Base-by-base conservation (phyloP, 1,140 invertebrate species). In the Danaus melanippus region DNA sequence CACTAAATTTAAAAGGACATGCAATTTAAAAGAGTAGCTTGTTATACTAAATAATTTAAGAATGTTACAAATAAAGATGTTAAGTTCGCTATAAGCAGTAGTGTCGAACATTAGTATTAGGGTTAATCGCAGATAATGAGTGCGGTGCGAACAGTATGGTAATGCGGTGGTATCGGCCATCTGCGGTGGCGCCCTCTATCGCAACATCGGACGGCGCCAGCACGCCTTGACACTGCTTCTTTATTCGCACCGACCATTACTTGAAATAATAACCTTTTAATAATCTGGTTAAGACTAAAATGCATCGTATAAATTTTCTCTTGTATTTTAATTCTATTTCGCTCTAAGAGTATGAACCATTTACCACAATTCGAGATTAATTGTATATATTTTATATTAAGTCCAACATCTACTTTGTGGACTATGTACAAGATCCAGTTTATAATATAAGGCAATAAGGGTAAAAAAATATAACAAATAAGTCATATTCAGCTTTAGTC, bases 111-210 rank as follows among this genome's bases (percentile, higher is more conserved):
- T 69, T 74, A 69, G 67, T 69, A 74, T 67, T 69, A 67, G 66
- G 64, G 70, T 67, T 78, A 72, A 73, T 71, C 68, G 57, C 55
- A 70, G 72, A 81, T 75, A 79, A 69, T 66, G 68, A 67, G 65
- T 58, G 64, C 64, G 69, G 76, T 70, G 73, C 69, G 69, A 73
- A 68, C 68, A 64, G 69, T 75, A 82, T 85, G 78, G 69, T 77
- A 85, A 85, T 83, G 69, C 67, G 56, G 67, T 64, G 52, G 68
- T 85, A 85, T 84, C 81, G 71, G 59, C 72, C 58, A 84, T 83
- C 79, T 74, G 59, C 72, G 60, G 57, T 59, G 64, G 67, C 72
- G 70, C 65, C 71, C 69, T 68, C 64, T 83, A 83, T 83, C 79
- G 74, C 72, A 61, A 56, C 74, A 82, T 84, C 81, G 64, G 62